These are phyloP conservation scores for Cerceris rybyensis DNA, from an alignment of 2,888 invertebrate species.

Conservation along the genomic window DNA sequence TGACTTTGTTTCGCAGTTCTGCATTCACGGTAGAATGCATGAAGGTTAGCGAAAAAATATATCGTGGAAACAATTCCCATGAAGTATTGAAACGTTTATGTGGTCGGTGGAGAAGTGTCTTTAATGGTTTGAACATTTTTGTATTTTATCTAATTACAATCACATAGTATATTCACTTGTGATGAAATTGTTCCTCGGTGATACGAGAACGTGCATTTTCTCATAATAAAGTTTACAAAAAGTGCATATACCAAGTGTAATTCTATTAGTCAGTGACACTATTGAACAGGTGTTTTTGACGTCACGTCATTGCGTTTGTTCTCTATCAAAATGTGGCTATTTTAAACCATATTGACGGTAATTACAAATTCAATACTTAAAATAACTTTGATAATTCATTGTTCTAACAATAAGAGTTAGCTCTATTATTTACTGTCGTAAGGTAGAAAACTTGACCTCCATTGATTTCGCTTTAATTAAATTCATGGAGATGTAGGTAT, in stretches of 20 bases:
- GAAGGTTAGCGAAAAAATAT: constrained; percentile 27
- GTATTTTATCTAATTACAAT: no score
- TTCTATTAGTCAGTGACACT: background rate
- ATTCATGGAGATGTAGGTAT: no score
- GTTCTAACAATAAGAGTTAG: no score
- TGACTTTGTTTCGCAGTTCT: constrained; percentile 30
- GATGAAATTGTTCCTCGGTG: no score
- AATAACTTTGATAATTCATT: background rate
- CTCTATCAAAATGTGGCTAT: constrained; percentile 64
- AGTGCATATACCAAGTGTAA: no score
- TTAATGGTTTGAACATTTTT: constrained; percentile 1
- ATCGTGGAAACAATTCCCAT: constrained; percentile 41
- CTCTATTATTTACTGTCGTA: no score
- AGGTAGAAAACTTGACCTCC: no score
- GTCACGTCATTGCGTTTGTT: constrained; percentile 64
- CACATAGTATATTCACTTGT: no score
- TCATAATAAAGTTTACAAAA: no score
- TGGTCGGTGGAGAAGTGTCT: background rate
- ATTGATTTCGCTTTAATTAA: no score
- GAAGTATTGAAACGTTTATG: constrained; percentile 18
- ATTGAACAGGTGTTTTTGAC: constrained; percentile 67
- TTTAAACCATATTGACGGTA: constrained; percentile 35
- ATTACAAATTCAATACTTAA: constrained; percentile 3
- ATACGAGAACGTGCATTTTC: no score
- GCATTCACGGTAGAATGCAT: constrained; percentile 30